phyloP scores from a whole-genome alignment of 92 coral and sea anemone species.

The Meandrina meandrites region DNA sequence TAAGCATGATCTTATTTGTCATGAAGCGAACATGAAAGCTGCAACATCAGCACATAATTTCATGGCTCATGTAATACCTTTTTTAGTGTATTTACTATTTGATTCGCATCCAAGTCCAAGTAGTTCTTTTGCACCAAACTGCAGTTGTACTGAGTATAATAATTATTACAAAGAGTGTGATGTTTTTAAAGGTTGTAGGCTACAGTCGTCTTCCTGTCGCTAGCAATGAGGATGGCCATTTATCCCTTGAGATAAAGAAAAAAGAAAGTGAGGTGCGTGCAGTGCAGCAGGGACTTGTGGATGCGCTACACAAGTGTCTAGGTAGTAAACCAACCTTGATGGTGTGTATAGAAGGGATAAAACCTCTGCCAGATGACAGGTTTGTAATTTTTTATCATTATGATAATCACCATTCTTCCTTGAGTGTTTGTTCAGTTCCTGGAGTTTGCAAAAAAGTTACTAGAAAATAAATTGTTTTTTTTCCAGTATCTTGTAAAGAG shows the following conservation, averaged over 20 bases:
- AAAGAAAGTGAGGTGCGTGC: slow-evolving; percentile 90
- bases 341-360: slow-evolving; percentile 96
- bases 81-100: no score
- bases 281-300: slow-evolving; percentile 83
- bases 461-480: no score
- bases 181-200: slow-evolving; percentile 75
- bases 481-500: no score
- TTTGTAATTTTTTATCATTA: background rate
- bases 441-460: no score
- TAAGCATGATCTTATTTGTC: no score
- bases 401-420: background rate
- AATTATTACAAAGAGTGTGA: background rate
- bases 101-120: no score
- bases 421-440: no score
- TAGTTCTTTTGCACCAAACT: no score
- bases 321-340: slow-evolving; percentile 91
- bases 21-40: no score
- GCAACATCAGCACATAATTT: no score
- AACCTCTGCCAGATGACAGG: slow-evolving; percentile 98
- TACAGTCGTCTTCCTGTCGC: slow-evolving; percentile 90
- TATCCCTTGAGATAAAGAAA: slow-evolving; percentile 84
- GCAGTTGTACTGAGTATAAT: background rate
- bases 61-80: no score
- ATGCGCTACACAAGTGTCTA: slow-evolving; percentile 84
- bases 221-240: slow-evolving; percentile 91